Percentiles rank a stretch among this genome's conserved stretches.
Conservation (phyloP, 2,113 vertebrate genomes). For the Platanista minor region DNA sequence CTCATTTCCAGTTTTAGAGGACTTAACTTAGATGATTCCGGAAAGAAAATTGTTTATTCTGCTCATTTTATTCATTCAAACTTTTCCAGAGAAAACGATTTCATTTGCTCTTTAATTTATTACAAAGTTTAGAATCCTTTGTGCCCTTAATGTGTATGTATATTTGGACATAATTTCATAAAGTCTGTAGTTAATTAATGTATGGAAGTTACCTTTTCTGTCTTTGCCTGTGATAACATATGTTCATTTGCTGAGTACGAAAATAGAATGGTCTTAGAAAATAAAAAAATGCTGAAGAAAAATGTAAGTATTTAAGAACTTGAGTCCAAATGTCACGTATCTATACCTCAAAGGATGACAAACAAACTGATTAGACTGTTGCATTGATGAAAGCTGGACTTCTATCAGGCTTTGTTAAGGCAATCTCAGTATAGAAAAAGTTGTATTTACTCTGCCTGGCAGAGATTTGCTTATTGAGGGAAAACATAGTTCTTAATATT, state of each 20-base stretch:
- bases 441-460: not conserved
- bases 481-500: not conserved
- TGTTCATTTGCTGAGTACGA: not conserved
- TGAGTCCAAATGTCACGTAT: not conserved
- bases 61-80: not conserved
- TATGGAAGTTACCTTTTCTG: not conserved
- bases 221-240: not conserved
- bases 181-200: not conserved
- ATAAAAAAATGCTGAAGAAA: not conserved
- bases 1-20: conserved; percentile 13
- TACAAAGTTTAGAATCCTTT: not conserved
- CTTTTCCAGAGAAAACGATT: conserved; percentile 8
- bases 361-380: not conserved
- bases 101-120: conserved; percentile 11
- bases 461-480: not conserved
- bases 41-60: conserved; percentile 35
- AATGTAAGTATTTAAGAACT: not conserved
- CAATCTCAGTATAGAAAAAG: not conserved
- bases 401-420: not conserved
- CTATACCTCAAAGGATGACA: not conserved
- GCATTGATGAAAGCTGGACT: not conserved
- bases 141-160: not conserved
- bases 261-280: not conserved
- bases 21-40: not conserved
- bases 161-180: not conserved